These are phyloP conservation scores for Eurypyga helias DNA, from an alignment of 2,113 vertebrate genomes.

Conservation along the genomic window DNA sequence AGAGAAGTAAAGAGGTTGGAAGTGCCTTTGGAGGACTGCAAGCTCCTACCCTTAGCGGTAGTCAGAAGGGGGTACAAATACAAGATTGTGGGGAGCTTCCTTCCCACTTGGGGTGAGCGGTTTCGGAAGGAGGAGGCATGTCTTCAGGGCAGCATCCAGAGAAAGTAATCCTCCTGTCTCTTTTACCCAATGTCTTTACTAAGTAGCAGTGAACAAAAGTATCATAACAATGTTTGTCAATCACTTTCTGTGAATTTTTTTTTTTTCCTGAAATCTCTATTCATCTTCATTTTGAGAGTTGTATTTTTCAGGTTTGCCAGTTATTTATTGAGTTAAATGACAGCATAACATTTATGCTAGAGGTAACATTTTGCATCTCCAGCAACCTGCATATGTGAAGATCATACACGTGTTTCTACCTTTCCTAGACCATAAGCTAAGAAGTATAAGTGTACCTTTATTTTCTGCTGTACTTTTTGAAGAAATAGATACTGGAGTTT, in stretches of 20 bases:
- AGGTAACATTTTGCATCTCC: background rate
- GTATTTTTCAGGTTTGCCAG: background rate
- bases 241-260: background rate
- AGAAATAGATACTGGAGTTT: background rate
- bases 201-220: background rate
- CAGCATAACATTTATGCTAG: background rate
- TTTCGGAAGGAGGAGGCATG: accelerated
- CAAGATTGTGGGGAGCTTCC: background rate
- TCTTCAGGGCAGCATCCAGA: background rate
- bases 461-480: background rate
- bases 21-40: background rate
- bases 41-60: accelerated
- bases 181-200: background rate
- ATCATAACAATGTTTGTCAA: background rate
- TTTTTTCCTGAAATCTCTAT: background rate
- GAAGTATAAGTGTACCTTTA: background rate
- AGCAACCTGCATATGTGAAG: background rate
- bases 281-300: background rate
- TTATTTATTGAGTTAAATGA: background rate
- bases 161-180: background rate
- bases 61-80: background rate
- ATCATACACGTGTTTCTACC: background rate
- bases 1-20: background rate
- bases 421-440: background rate
- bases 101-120: background rate